Evolutionary conservation across 92 coral and sea anemone genomes (phyloP), one percentile per base, ranked within the genome.

Genomic region (Zoanthus solanderi): DNA sequence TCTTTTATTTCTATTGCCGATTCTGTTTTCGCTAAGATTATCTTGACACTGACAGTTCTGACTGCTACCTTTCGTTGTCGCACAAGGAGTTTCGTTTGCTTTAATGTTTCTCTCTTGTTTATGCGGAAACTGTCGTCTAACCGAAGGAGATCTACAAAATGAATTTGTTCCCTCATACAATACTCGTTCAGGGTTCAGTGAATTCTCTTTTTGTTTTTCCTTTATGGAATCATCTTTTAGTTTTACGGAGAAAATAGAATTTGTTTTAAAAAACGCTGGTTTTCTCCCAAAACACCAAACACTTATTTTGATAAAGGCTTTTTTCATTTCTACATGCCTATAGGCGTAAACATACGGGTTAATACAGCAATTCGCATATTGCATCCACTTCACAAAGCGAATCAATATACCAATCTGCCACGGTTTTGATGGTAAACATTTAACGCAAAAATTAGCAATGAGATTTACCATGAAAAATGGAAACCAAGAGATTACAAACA

Each of bases 301-400:
- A 7, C 86, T 58, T 12, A 96, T 83, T 71, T 84, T 92, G 77
- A 69, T 48, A 71, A 94, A 91, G 9, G 95, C 77, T 18, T 63
- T 11, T 45, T 89, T 89, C 80, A 96, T 92, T 28, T 96, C 96
- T 84, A 53, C 92, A 83, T 93, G 94, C 53, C 98, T 79, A 68
- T 88, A 94, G 13, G 98, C 96, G 90, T 96, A 96, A 32, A 96
- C 95, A 9, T 94, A 95, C 1, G 98, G 98, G 63, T 96, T 96
- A 3, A 95, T 45, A 47, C 92, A 90, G 23, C 98, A 95, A 32
- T 93, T 88, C 28, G 89, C 87, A 78, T 96, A 96, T 65, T 96
- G 98, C 94, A 95, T 90, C 93, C 95, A 93, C 69, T 96, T 96
- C 17, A 94, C 87, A 80, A 91, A 90, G 23, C 91, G 89, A 12